Percentiles rank a stretch among this genome's conserved stretches.
phyloP scores from a whole-genome alignment of 2,888 invertebrate genomes.

The Lamellibrachia columna region DNA sequence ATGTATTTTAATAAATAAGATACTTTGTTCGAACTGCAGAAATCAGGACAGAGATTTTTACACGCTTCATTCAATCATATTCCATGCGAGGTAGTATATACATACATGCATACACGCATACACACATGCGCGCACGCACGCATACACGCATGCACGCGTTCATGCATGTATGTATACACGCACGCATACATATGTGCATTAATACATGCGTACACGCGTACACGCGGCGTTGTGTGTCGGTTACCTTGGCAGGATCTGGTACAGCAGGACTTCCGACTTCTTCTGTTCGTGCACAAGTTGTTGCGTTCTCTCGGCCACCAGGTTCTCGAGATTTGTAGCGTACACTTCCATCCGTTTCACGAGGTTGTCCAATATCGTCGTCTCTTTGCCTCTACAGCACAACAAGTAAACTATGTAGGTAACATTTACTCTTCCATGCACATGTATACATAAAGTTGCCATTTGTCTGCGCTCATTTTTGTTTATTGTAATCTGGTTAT shows the following conservation, averaged over 20 bases:
- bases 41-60: too few relatives aligned
- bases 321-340: slow-evolving; percentile 50
- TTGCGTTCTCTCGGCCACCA: slow-evolving; percentile 49
- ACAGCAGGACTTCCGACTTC: slow-evolving; percentile 48
- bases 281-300: slow-evolving; percentile 50
- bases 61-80: too few relatives aligned
- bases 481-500: background rate
- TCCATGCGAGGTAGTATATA: background rate
- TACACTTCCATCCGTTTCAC: slow-evolving; percentile 51
- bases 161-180: background rate
- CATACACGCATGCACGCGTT: background rate
- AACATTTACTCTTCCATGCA: background rate
- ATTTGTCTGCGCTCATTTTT: background rate
- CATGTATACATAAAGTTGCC: background rate
- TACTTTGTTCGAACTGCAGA: background rate
- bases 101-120: background rate
- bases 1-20: background rate
- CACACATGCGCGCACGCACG: background rate
- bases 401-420: background rate
- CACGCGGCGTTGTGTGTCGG: background rate
- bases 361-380: slow-evolving; percentile 49
- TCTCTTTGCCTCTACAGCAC: slow-evolving; percentile 39
- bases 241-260: slow-evolving; percentile 49
- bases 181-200: background rate
- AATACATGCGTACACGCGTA: too few relatives aligned